phyloP scores from a whole-genome alignment of 2,113 vertebrate genomes.

The Oreochromis niloticus region DNA sequence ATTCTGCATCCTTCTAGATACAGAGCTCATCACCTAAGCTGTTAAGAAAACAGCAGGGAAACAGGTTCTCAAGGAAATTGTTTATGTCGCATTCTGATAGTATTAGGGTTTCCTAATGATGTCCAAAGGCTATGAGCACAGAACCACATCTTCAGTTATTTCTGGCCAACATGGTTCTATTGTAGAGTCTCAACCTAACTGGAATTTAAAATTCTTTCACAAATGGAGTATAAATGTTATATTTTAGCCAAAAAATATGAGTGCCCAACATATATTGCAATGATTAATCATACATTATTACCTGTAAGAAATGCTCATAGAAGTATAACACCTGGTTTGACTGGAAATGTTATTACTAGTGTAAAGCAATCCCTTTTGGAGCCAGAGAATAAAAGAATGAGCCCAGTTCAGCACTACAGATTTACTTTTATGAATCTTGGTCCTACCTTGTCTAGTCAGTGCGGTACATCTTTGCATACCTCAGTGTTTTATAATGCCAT shows the following conservation, averaged over 20 bases:
- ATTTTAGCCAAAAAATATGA: background rate
- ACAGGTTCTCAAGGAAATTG: background rate
- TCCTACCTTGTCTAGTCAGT: background rate
- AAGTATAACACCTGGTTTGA: background rate
- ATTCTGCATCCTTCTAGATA: background rate
- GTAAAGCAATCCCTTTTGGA: background rate
- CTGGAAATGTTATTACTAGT: background rate
- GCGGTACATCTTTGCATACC: constrained; percentile 3
- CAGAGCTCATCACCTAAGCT: background rate
- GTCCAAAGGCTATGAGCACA: background rate
- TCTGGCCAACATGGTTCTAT: background rate
- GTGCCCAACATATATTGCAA: background rate
- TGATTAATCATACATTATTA: background rate
- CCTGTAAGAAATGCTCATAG: background rate
- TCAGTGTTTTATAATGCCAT: background rate
- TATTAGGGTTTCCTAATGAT: background rate
- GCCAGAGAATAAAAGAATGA: background rate
- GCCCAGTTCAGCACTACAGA: background rate
- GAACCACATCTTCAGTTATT: background rate
- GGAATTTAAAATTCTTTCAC: background rate
- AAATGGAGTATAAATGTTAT: background rate
- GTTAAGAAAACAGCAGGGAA: constrained; percentile 18
- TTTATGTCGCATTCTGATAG: constrained; percentile 12
- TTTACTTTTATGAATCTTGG: constrained; percentile 1
- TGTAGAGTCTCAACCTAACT: background rate